Evolutionary conservation across 1,140 invertebrate species (phyloP).

Genomic region (Ladona fulva): DNA sequence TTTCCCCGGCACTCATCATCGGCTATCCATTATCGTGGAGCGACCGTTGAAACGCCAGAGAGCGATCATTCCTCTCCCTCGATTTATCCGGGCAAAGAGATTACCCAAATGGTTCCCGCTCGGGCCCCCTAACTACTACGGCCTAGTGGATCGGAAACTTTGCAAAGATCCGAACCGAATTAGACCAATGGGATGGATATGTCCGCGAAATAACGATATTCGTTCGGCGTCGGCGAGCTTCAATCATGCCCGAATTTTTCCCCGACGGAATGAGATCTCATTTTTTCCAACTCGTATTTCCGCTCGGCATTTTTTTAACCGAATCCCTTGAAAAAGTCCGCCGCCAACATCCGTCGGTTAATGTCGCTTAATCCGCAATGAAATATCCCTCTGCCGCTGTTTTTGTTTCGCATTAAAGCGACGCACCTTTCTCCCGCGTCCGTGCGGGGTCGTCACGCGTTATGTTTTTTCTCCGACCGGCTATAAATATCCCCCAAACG

Average conservation of each 20-base stretch:
- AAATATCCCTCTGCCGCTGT: too few species aligned
- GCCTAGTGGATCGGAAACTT: background rate
- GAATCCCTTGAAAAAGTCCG: too few species aligned
- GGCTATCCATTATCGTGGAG: background rate
- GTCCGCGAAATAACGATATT: background rate
- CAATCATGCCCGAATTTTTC: background rate
- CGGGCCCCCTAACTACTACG: background rate
- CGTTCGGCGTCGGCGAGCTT: background rate
- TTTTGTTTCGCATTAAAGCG: too few species aligned
- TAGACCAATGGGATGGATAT: background rate
- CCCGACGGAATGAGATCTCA: too few species aligned
- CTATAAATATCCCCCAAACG: too few species aligned
- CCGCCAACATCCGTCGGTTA: too few species aligned
- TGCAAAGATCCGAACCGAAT: background rate
- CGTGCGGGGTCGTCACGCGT: too few species aligned
- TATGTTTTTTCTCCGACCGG: too few species aligned
- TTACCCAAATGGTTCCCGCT: background rate
- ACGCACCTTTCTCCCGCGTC: too few species aligned
- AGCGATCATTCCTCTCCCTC: background rate
- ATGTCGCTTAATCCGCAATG: too few species aligned
- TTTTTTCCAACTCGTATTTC: too few species aligned
- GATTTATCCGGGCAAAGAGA: background rate
- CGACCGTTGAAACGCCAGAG: background rate
- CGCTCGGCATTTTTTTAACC: too few species aligned
- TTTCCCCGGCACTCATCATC: background rate